Evolutionary conservation across 2,797 vertebrate species (phyloP).

Genomic region (Chiloscyllium punctatum): DNA sequence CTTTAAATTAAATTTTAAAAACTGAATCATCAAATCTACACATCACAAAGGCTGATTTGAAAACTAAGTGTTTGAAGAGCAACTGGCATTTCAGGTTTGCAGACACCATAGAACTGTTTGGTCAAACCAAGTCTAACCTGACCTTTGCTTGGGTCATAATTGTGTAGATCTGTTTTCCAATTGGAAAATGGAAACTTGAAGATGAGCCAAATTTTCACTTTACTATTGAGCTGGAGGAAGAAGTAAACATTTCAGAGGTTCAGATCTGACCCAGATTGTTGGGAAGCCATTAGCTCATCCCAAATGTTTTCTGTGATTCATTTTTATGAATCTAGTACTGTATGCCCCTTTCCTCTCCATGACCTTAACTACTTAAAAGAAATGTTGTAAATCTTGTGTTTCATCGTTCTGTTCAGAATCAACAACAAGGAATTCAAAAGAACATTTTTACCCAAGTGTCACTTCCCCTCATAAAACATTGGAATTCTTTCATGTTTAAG

Average conservation of each 20-base stretch:
- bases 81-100: background rate
- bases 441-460: conserved; percentile 65
- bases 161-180: background rate
- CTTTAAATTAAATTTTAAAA: background rate
- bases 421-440: conserved; percentile 61
- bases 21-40: background rate
- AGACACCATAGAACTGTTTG: background rate
- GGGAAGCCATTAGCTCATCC: background rate
- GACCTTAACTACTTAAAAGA: conserved; percentile 27
- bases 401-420: conserved; percentile 57
- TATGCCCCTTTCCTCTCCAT: conserved; percentile 10
- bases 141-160: background rate
- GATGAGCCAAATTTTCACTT: background rate
- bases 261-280: background rate
- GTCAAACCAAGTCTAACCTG: background rate
- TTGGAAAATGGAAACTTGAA: background rate
- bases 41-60: background rate
- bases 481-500: conserved; percentile 81
- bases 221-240: background rate
- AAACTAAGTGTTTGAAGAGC: background rate
- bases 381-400: conserved; percentile 43
- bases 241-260: background rate
- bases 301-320: conserved; percentile 18
- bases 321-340: conserved; percentile 14
- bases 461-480: conserved; percentile 73